Evolutionary conservation across 2,888 invertebrate species (phyloP), one percentile per base, ranked within the genome.

Genomic region (Macaria notata): DNA sequence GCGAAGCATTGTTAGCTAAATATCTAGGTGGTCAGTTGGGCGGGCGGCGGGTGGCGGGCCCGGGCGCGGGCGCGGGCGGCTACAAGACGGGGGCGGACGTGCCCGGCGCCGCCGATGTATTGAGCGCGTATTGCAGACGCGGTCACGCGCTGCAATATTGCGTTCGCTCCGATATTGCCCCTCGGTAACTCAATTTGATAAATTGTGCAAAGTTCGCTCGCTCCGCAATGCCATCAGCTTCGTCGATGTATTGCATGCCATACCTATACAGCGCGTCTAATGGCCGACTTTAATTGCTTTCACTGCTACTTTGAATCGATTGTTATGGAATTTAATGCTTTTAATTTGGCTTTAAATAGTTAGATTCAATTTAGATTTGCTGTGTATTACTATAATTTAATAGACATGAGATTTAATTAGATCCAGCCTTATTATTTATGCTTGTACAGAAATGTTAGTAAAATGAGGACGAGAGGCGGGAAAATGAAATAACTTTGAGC

Each of bases 111-210:
- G 86, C 84, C 90, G 90, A 89, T 90, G 91, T 92, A 92, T 92
- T 86, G 92, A 92, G 89, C 92, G 92, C 86, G 90, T 87, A 87
- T 88, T 91, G 89, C 90, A 89, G 91, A 88, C 88, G 89, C 88
- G 89, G 89, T 90, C 91, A 90, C 89, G 91, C 90, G 90, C 89
- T 88, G 91, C 91, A 90, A 90, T 90, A 90, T 90, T 91, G 90
- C 90, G 90, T 89, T 83, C 88, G 86, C 85, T 85, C 79, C 88
- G 87, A 89, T 90, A 90, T 90, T 90, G 86, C 90, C 88, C 85
- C 88, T 84, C 88, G 78, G 83, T 88, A 90, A 90, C 89, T 90
- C 88, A 88, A 88, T 89, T 90, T 90, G 89, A 89, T 90, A 87
- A 87, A 90, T 88, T 87, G 89, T 88, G 78, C 86, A 86, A 89